These are phyloP conservation scores for Virgularia gustaviana DNA, from an alignment of 92 coral and sea anemone species.

Conservation along the genomic window DNA sequence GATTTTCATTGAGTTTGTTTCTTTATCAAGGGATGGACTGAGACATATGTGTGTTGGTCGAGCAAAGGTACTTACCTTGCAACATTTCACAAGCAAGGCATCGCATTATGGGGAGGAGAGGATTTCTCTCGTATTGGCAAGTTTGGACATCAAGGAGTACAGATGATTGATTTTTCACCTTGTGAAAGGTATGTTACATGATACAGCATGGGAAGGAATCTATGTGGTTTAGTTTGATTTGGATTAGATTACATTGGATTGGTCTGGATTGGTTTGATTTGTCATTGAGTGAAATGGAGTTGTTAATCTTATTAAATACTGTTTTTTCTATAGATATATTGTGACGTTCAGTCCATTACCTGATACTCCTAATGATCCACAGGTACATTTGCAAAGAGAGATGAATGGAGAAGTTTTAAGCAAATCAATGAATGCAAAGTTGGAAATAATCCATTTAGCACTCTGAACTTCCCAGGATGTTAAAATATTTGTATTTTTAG, in stretches of 20 bases:
- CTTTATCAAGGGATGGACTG: constrained; percentile 80
- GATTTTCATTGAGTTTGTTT: background rate
- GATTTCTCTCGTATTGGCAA: constrained; percentile 86
- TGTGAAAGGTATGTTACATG: constrained; percentile 92
- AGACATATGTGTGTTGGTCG: constrained; percentile 94
- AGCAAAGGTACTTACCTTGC: constrained; percentile 89
- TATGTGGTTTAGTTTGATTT: too few relatives aligned
- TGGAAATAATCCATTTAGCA: too few relatives aligned
- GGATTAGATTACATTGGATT: too few relatives aligned
- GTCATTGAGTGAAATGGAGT: too few relatives aligned
- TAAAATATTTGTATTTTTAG: background rate
- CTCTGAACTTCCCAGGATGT: too few relatives aligned
- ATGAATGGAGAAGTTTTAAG: too few relatives aligned
- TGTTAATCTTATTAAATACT: too few relatives aligned
- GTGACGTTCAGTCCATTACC: constrained; percentile 94
- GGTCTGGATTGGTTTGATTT: too few relatives aligned
- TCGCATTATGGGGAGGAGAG: constrained; percentile 97
- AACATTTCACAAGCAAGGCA: constrained; percentile 90
- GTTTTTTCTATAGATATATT: constrained; percentile 61
- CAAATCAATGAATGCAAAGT: too few relatives aligned
- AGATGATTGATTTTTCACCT: constrained; percentile 94
- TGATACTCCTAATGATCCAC: constrained; percentile 86
- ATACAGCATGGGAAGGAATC: too few relatives aligned
- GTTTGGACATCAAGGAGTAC: constrained; percentile 95
- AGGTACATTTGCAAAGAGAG: too few relatives aligned